Base-by-base conservation (phyloP, 1,140 invertebrate genomes). In the Helicoverpa zea region DNA sequence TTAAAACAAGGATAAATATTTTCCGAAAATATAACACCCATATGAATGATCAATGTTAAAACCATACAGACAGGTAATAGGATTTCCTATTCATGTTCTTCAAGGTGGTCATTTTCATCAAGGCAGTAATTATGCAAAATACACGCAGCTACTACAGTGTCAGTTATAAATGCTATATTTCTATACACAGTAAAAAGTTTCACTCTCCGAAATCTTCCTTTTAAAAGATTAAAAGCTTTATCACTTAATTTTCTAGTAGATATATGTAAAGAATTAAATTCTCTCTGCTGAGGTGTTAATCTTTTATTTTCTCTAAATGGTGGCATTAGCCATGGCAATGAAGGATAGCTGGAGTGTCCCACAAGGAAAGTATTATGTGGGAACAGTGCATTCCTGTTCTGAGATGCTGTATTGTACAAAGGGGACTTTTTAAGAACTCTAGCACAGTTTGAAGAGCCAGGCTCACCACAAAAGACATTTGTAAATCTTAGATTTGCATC, bases 121-220 rank as follows among this genome's bases (percentile, higher is more conserved):
- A 90, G 54, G 80, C 89, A 91, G 83, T 92, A 92, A 76, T 92
- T 92, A 74, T 92, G 89, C 72, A 92, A 83, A 75, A 92, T 90
- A 84, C 91, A 92, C 68, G 91, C 89, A 68, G 91, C 91, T 58
- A 90, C 90, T 80, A 90, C 86, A 63, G 88, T 87, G 78, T 92
- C 91, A 83, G 88, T 92, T 59, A 92, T 92, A 84, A 92, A 92
- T 51, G 88, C 80, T 73, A 90, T 87, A 83, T 92, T 92, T 84
- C 91, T 89, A 83, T 92, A 92, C 9, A 89, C 88, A 81, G 86
- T 87, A 83, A 92, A 90, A 14, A 83, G 76, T 83, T 90, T 91
- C 23, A 92, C 80, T 79, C 91, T 83, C 73, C 81, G 82, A 86
- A 92, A 92, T 74, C 87, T 88, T 35, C 73, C 86, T 76, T 91